Base-by-base conservation (phyloP, 1,140 invertebrate species). In the Apocrypta bakeri region DNA sequence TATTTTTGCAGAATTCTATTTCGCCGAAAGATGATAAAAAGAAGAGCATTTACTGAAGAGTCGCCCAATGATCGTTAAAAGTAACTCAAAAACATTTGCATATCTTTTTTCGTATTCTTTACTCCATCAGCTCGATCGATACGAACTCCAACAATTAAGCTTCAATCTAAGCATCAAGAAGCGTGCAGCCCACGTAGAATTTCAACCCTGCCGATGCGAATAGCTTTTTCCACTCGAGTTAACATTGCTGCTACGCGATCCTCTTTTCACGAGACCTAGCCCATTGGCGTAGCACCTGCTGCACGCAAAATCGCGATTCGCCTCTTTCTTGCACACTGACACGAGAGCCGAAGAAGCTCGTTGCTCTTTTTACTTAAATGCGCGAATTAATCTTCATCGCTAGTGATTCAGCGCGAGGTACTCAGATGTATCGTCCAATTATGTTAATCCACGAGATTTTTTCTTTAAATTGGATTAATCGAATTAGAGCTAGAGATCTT, bases 241-340 rank as follows among this genome's bases (percentile, higher is more conserved):
- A 33, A 25, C 74, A 61, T 14, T 14, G n/a, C 64, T 14, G 64
- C 64, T 29, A 27, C 24, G 24, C n/a, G 25, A 48, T n/a, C 74
- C 27, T 61, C 71, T 24, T 6, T 21, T 12, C 37, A 14, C 37
- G n/a, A 24, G 71, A 42, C n/a, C 48, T 7, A 17, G 21, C 12
- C 42, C 11, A 17, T 72, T 11, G 24, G 31, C 33, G 56, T 33
- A 27, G 64, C 74, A 76, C 56, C 74, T 76, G 76, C 63, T 27
- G 64, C 77, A 79, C 66, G 66, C 77, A 69, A 79, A 79, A 79
- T 71, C 24, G 17, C 25, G 37, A 79, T 79, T 79, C 29, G 40
- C 64, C 24, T 33, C 31, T 37, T 9, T 56, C 42, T 56, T 11
- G n/a, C 21, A 11, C 7, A 29, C 56, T 48, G 12, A 12, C 12